Conservation (phyloP, 2,888 invertebrate genomes). For the Tetramorium bicarinatum region DNA sequence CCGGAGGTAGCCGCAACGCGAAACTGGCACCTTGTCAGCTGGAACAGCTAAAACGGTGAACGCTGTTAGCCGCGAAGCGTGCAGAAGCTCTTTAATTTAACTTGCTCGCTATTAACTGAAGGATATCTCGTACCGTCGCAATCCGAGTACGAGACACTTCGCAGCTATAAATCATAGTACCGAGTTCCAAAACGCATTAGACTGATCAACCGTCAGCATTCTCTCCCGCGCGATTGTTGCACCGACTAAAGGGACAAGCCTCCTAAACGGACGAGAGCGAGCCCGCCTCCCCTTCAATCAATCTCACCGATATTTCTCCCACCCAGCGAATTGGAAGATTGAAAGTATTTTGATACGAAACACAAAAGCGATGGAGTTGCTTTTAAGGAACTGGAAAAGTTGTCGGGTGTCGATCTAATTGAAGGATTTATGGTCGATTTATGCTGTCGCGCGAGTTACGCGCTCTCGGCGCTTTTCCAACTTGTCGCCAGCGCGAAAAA, state of each 20-base stretch:
- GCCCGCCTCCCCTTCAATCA: neutral
- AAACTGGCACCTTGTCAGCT: slow-evolving; percentile 46
- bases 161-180: slow-evolving; percentile 8
- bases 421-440: neutral
- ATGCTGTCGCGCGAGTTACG: neutral
- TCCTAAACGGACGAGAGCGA: neutral
- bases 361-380: neutral
- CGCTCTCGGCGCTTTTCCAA: neutral
- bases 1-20: slow-evolving; percentile 41
- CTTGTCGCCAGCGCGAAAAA: neutral
- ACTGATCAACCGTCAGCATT: neutral
- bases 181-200: neutral
- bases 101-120: slow-evolving; percentile 16
- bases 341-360: neutral
- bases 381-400: neutral
- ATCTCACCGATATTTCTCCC: neutral
- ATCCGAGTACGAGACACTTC: neutral
- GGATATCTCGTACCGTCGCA: slow-evolving; percentile 1
- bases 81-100: slow-evolving; percentile 46
- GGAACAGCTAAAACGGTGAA: slow-evolving; percentile 35
- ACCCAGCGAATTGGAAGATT: neutral
- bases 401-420: neutral
- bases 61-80: slow-evolving; percentile 34
- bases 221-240: neutral
- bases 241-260: neutral